These are phyloP conservation scores for Benthosema pterotum DNA, from an alignment of 2,797 vertebrate genomes.

Conservation along the genomic window DNA sequence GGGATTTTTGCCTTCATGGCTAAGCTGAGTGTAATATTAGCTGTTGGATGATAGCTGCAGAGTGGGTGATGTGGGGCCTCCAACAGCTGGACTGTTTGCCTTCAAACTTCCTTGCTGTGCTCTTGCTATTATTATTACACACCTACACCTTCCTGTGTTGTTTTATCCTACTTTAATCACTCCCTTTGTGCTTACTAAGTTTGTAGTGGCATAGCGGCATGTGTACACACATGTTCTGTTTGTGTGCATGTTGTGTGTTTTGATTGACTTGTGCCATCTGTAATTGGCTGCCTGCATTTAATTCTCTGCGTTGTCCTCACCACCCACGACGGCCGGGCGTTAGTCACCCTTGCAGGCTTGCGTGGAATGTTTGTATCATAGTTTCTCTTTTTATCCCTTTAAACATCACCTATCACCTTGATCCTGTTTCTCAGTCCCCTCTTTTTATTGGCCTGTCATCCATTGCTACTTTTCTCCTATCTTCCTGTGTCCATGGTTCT, in stretches of 20 bases:
- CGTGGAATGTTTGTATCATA: slow-evolving; percentile 62
- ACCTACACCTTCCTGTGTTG: slow-evolving; percentile 2
- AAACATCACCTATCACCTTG: slow-evolving; percentile 76
- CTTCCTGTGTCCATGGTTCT: slow-evolving; percentile 57
- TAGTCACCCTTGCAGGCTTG: slow-evolving; percentile 65
- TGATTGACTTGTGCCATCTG: slow-evolving; percentile 39
- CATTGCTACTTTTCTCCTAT: slow-evolving; percentile 62
- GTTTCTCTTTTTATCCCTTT: slow-evolving; percentile 32
- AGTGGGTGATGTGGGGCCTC: slow-evolving; percentile 14
- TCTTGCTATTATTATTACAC: slow-evolving; percentile 51
- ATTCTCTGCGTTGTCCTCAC: slow-evolving; percentile 30
- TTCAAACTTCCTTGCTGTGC: slow-evolving; percentile 26
- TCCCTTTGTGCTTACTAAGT: slow-evolving; percentile 20
- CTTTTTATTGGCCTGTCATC: slow-evolving; percentile 66
- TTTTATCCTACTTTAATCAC: too few species aligned
- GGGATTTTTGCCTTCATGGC: slow-evolving; percentile 28
- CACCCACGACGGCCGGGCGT: slow-evolving; percentile 48
- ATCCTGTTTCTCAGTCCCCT: slow-evolving; percentile 69
- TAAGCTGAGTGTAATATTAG: slow-evolving; percentile 43
- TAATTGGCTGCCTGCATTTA: slow-evolving; percentile 25
- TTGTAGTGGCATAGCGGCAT: slow-evolving; percentile 37
- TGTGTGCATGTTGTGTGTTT: background rate
- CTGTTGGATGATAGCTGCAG: slow-evolving; percentile 24
- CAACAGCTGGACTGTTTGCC: slow-evolving; percentile 55
- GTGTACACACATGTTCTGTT: background rate